Percentiles rank a stretch among this genome's conserved stretches.
These are phyloP conservation scores for Acleris literana DNA, from an alignment of 2,888 invertebrate genomes.

Conservation along the genomic window DNA sequence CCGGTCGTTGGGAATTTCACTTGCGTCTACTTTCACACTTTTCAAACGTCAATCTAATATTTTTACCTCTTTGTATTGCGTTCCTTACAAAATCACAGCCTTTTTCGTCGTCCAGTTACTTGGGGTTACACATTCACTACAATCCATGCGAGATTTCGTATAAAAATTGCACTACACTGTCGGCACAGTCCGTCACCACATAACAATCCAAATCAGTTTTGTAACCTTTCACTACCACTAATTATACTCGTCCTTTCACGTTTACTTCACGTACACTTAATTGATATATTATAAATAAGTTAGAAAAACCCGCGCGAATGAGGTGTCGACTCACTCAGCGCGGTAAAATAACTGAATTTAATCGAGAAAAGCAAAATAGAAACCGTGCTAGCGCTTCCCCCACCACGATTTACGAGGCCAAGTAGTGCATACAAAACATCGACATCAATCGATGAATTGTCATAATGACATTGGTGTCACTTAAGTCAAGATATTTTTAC, in stretches of 20 bases:
- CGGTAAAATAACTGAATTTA: slow-evolving; percentile 74
- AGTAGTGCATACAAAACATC: slow-evolving; percentile 62
- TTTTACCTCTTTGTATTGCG: slow-evolving; percentile 53
- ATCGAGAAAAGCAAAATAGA: slow-evolving; percentile 82
- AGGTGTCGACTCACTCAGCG: slow-evolving; percentile 63
- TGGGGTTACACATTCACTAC: slow-evolving; percentile 53
- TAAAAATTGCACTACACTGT: slow-evolving; percentile 66
- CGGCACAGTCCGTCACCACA: slow-evolving; percentile 59
- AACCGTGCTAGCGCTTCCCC: slow-evolving; percentile 77
- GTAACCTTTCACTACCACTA: slow-evolving; percentile 60
- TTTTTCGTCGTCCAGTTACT: slow-evolving; percentile 52
- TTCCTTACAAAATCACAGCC: slow-evolving; percentile 62
- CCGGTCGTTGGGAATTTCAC: slow-evolving; percentile 49
- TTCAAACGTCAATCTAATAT: slow-evolving; percentile 66
- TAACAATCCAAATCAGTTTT: slow-evolving; percentile 54
- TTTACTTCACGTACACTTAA: slow-evolving; percentile 62
- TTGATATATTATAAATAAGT: slow-evolving; percentile 56
- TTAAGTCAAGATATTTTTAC: slow-evolving; percentile 4
- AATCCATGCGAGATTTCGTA: slow-evolving; percentile 60
- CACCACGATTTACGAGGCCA: slow-evolving; percentile 79
- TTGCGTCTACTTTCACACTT: slow-evolving; percentile 65
- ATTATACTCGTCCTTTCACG: slow-evolving; percentile 50
- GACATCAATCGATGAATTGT: slow-evolving; percentile 57
- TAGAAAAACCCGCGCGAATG: slow-evolving; percentile 71
- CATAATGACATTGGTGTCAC: slow-evolving; percentile 45